phyloP scores from a whole-genome alignment of 2,113 vertebrate species.

The Muntiacus reevesi region DNA sequence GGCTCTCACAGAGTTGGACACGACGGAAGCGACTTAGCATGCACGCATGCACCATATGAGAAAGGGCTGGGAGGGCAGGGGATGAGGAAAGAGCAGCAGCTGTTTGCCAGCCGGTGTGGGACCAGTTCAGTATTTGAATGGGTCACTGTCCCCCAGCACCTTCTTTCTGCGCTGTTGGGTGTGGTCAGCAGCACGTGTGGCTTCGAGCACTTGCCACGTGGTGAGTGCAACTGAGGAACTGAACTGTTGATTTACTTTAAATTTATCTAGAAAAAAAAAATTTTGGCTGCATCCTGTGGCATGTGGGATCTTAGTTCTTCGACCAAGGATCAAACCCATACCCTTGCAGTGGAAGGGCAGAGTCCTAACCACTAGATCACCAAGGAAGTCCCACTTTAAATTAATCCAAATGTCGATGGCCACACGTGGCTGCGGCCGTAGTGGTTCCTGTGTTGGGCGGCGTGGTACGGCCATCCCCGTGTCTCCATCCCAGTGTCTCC shows the following conservation, averaged over 20 bases:
- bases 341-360: neutral
- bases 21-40: neutral
- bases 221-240: neutral
- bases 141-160: neutral
- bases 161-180: accelerated
- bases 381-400: neutral
- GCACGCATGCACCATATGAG: neutral
- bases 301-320: neutral
- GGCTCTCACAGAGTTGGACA: neutral
- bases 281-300: neutral
- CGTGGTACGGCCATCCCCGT: accelerated
- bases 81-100: neutral
- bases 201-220: neutral
- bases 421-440: neutral
- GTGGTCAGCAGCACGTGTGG: neutral
- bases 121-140: too few species aligned
- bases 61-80: neutral
- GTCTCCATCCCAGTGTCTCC: neutral
- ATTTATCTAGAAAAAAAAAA: neutral
- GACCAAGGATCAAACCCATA: neutral
- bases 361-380: neutral
- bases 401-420: neutral
- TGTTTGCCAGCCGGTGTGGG: accelerated
- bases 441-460: neutral
- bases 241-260: neutral